Percentiles rank a stretch among this genome's conserved stretches.
Conservation (phyloP, 1,140 invertebrate species). For the Ceratitis capitata region DNA sequence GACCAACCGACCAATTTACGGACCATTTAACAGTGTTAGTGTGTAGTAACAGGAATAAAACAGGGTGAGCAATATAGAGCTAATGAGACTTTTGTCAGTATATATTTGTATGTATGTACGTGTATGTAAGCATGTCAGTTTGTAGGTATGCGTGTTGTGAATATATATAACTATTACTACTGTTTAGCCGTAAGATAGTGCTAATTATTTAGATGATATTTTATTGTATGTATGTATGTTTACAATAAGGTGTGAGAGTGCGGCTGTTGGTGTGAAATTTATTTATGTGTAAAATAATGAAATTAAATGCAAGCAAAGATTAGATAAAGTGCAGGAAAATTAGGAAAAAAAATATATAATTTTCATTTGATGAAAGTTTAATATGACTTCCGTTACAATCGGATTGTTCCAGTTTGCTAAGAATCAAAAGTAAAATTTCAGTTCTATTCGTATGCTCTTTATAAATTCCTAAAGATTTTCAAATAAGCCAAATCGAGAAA, state of each 20-base stretch:
- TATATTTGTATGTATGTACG: background rate
- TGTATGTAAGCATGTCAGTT: background rate
- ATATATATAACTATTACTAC: background rate
- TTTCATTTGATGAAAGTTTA: too few relatives aligned
- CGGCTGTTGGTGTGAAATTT: background rate
- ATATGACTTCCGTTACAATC: too few relatives aligned
- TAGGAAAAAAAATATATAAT: too few relatives aligned
- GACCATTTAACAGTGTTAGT: constrained; percentile 15
- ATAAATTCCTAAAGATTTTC: too few relatives aligned
- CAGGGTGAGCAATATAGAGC: constrained; percentile 34
- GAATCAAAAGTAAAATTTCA: too few relatives aligned
- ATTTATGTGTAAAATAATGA: background rate
- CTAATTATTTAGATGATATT: background rate
- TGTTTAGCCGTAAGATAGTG: background rate
- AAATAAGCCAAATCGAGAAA: too few relatives aligned
- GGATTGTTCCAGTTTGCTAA: too few relatives aligned
- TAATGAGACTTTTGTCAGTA: constrained; percentile 10
- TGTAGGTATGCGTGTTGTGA: background rate
- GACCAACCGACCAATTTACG: background rate
- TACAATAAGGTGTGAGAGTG: background rate
- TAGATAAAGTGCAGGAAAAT: too few relatives aligned
- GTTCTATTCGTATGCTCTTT: too few relatives aligned
- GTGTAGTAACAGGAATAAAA: constrained; percentile 20
- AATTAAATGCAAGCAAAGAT: too few relatives aligned
- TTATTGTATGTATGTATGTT: background rate